Percentiles rank a stretch among this genome's conserved stretches.
phyloP scores from a whole-genome alignment of 1,140 invertebrate genomes.

The Drosophila oshimai region DNA sequence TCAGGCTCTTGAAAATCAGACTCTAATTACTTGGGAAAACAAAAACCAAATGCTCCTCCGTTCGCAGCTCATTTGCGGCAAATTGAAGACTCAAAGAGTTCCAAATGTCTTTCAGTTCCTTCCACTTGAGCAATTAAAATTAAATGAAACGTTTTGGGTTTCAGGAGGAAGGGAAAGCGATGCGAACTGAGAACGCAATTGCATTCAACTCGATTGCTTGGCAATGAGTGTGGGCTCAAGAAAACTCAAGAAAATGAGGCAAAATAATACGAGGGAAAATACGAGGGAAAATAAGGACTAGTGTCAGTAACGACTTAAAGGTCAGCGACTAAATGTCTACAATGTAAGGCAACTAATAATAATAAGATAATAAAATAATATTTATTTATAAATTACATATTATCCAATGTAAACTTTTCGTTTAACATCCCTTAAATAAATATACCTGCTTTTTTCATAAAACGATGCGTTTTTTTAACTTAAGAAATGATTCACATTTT shows the following conservation, averaged over 20 bases:
- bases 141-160: conserved; percentile 26
- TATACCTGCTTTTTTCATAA: too few species aligned
- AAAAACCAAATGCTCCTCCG: not conserved
- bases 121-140: conserved; percentile 32
- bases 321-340: too few species aligned
- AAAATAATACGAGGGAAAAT: too few species aligned
- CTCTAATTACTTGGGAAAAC: conserved; percentile 18
- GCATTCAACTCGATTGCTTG: conserved; percentile 42
- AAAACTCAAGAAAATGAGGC: not conserved
- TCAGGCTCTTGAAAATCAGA: not conserved
- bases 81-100: conserved; percentile 16
- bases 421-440: too few species aligned
- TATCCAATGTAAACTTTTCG: too few species aligned
- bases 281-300: not conserved
- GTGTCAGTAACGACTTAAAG: too few species aligned
- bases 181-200: conserved; percentile 3
- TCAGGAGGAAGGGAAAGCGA: too few species aligned
- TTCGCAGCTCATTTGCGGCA: conserved; percentile 28
- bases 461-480: too few species aligned
- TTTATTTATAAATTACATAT: too few species aligned
- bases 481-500: too few species aligned
- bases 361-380: too few species aligned
- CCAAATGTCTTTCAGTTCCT: conserved; percentile 18
- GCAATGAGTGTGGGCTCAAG: conserved; percentile 28
- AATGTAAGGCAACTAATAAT: too few species aligned